Evolutionary conservation across 2,113 vertebrate species (phyloP), one percentile per base, ranked within the genome.

Genomic region (Candoia aspera): DNA sequence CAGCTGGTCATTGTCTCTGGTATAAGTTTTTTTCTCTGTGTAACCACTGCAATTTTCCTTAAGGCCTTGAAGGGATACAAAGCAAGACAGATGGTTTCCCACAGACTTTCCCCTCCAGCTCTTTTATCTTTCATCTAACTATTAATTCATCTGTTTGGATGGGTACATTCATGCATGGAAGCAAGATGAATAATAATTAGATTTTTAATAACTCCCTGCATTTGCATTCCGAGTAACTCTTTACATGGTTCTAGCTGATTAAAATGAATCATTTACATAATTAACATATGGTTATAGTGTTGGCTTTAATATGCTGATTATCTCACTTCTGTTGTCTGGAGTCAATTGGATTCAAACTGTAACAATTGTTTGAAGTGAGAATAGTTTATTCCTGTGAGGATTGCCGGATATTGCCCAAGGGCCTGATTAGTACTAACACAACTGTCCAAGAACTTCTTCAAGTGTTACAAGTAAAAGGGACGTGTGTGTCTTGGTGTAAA

Each of bases 261-360:
- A 99, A 98, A 99, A 99, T 97, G 98, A 98, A 98, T 98, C 98
- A 99, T 99, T 99, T 98, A 99, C 98, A 99, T 99, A 98, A 99
- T 99, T 99, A 99, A 98, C 98, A 99, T 98, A 99, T 99, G 98
- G 98, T 98, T 98, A 98, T 97, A 98, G 98, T 98, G 97, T 98
- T 98, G 98, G 96, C 98, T 98, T 98, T 99, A 98, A 98, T 98
- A 98, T 98, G 98, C 98, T 98, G 98, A 99, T 98, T 98, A 98
- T 98, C 97, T 98, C 97, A 95, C 96, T 98, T 98, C 97, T 98
- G 98, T 98, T 98, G 98, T 98, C 97, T 98, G 92, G 97, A 98
- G 98, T 98, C 98, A 98, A 97, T 97, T 98, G 98, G 97, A 98
- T 98, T 98, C 97, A 98, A 98, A 98, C 97, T 97, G 97, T 97